A percentile compares a stretch with the other conserved stretches of the same genome.
Evolutionary conservation across 2,888 invertebrate genomes (phyloP).

Genomic region (Apamea anceps): DNA sequence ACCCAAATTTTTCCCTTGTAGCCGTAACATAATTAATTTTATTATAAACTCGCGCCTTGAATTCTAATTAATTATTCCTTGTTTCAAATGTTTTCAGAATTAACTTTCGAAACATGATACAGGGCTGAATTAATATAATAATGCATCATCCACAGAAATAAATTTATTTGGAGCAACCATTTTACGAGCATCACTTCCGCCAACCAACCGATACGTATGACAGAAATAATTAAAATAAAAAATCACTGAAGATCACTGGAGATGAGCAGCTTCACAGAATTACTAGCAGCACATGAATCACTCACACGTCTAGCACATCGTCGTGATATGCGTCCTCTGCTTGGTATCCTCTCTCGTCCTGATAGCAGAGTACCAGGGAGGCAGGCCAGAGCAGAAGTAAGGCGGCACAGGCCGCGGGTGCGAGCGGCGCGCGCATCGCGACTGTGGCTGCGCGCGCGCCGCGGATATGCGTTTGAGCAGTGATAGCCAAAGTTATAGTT

Average conservation of each 20-base stretch:
- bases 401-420: conserved; percentile 79
- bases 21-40: conserved; percentile 13
- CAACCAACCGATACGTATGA: conserved; percentile 46
- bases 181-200: conserved; percentile 64
- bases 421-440: conserved; percentile 87
- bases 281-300: conserved; percentile 69
- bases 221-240: conserved; percentile 53
- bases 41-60: conserved; percentile 8
- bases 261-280: conserved; percentile 54
- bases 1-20: conserved; percentile 12
- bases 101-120: conserved; percentile 44
- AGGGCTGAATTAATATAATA: conserved; percentile 24
- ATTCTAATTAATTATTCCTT: conserved; percentile 22
- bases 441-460: conserved; percentile 79
- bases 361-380: conserved; percentile 81
- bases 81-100: conserved; percentile 24
- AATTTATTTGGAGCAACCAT: conserved; percentile 54
- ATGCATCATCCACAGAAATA: conserved; percentile 38
- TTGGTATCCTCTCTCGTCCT: conserved; percentile 82
- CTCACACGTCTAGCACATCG: conserved; percentile 87
- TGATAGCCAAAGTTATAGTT: conserved; percentile 80
- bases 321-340: conserved; percentile 84
- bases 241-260: conserved; percentile 63
- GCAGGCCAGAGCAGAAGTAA: conserved; percentile 79
- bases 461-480: conserved; percentile 83